Percentiles rank a stretch among this genome's conserved stretches.
These are phyloP conservation scores for Centroberyx gerrardi DNA, from an alignment of 2,797 vertebrate genomes.

Conservation along the genomic window DNA sequence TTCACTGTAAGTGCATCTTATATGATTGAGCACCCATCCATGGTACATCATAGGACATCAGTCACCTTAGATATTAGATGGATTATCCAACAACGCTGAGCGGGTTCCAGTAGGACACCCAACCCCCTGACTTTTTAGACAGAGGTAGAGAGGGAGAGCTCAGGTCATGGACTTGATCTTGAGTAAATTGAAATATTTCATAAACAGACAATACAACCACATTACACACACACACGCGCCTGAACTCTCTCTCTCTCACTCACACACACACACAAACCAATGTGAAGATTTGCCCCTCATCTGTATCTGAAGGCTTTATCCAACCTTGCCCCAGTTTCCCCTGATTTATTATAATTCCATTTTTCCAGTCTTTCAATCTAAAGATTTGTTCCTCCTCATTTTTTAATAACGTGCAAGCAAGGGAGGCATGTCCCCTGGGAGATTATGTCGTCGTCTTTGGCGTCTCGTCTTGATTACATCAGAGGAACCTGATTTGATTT, in stretches of 20 bases:
- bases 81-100: constrained; percentile 20
- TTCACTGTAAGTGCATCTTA: constrained; percentile 58
- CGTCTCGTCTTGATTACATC: constrained; percentile 86
- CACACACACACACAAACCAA: constrained; percentile 44
- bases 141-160: constrained; percentile 28
- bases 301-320: constrained; percentile 83
- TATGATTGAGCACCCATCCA: constrained; percentile 5
- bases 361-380: constrained; percentile 85
- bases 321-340: constrained; percentile 84
- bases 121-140: constrained; percentile 17
- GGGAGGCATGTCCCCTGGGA: constrained; percentile 75
- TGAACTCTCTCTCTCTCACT: background rate
- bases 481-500: constrained; percentile 82
- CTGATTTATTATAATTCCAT: constrained; percentile 86
- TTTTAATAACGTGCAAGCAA: constrained; percentile 83
- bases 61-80: constrained; percentile 34
- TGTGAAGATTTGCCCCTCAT: constrained; percentile 83
- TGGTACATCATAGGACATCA: constrained; percentile 18
- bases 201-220: constrained; percentile 52
- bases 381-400: constrained; percentile 85
- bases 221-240: constrained; percentile 28
- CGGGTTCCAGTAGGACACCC: constrained; percentile 21
- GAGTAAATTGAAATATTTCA: constrained; percentile 72
- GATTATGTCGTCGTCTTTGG: constrained; percentile 81
- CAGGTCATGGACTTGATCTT: constrained; percentile 69